A percentile compares a stretch with the other conserved stretches of the same genome.
These are phyloP conservation scores for Parapristionchus giblindavisi DNA, from an alignment of 2,888 invertebrate species.

Conservation along the genomic window DNA sequence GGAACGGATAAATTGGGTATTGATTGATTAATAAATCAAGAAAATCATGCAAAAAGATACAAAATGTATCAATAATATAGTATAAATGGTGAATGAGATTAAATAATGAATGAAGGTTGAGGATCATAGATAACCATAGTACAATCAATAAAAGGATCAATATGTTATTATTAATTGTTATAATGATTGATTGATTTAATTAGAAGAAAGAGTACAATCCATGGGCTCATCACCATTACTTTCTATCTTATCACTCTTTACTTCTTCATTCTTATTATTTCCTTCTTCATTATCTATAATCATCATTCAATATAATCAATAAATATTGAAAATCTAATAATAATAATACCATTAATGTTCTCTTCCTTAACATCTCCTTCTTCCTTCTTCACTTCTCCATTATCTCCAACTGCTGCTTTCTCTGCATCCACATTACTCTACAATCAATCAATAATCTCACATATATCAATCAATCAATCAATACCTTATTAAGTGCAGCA, in stretches of 20 bases:
- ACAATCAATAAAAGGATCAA: too few species aligned
- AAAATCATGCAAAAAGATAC: too few species aligned
- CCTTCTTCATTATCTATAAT: conserved; percentile 25
- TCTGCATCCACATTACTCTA: conserved; percentile 3
- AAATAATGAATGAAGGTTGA: too few species aligned
- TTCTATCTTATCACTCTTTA: conserved; percentile 7
- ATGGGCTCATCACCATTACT: neutral
- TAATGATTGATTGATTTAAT: too few species aligned
- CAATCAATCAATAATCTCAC: neutral
- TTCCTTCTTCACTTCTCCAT: conserved; percentile 27
- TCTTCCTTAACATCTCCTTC: conserved; percentile 4
- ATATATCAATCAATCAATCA: neutral
- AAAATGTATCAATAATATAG: too few species aligned
- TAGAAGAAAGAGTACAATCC: too few species aligned
- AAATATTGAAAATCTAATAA: neutral
- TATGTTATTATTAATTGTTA: too few species aligned
- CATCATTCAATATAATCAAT: neutral
- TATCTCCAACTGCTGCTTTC: too few species aligned
- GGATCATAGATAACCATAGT: too few species aligned
- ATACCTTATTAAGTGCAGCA: conserved; percentile 53
- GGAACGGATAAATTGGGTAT: too few species aligned
- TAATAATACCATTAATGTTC: neutral
- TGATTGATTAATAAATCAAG: too few species aligned
- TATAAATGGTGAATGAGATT: too few species aligned
- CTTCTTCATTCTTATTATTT: neutral